Conservation (phyloP, 2,113 vertebrate species). For the Pelecanoides urinatrix region DNA sequence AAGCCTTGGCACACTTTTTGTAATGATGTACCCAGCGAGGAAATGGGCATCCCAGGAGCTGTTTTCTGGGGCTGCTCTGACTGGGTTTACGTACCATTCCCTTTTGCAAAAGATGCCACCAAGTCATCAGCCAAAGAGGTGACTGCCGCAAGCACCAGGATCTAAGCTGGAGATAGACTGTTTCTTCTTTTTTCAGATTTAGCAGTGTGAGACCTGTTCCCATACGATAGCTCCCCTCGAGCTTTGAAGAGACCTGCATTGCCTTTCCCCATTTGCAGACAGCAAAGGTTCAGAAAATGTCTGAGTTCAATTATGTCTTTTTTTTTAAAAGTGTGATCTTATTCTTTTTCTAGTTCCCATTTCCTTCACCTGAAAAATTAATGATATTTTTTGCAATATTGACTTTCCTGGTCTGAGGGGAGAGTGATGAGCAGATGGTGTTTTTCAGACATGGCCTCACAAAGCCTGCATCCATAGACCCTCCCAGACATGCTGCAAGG, state of each 20-base stretch:
- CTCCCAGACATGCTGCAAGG: accelerated
- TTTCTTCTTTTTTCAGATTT: background rate
- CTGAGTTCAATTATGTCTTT: background rate
- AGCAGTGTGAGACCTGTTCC: background rate
- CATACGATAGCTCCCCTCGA: background rate
- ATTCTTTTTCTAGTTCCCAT: background rate
- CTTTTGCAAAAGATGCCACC: background rate
- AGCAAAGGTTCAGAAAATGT: background rate
- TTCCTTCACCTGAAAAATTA: background rate
- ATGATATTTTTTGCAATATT: background rate
- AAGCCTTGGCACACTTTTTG: background rate
- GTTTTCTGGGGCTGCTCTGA: background rate
- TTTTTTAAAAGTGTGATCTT: background rate
- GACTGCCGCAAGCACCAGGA: background rate
- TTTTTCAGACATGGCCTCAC: background rate
- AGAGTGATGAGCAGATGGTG: background rate
- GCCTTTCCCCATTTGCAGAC: background rate
- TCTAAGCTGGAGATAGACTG: background rate
- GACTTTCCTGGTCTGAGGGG: background rate
- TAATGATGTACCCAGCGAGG: background rate
- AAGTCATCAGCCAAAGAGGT: background rate
- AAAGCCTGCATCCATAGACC: background rate
- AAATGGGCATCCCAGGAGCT: background rate
- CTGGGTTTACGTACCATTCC: background rate
- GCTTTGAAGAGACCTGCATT: background rate